A percentile compares a stretch with the other conserved stretches of the same genome.
Evolutionary conservation across 2,113 vertebrate genomes (phyloP).

Genomic region (Cricetomys ansorgei): DNA sequence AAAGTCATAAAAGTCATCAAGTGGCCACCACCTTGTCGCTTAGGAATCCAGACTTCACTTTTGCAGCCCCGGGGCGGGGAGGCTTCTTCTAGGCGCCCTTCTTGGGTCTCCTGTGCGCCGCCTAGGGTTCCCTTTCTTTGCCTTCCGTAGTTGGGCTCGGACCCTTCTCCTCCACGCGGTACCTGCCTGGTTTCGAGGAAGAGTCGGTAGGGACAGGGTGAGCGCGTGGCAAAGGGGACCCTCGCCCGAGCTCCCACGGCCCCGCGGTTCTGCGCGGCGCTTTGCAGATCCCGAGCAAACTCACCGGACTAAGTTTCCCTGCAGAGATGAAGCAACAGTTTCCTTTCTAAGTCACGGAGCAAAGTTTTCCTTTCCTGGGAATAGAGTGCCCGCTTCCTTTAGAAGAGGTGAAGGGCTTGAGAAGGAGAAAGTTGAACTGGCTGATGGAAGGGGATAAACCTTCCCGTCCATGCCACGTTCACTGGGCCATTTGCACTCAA

Average conservation of each 20-base stretch:
- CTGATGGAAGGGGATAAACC: background rate
- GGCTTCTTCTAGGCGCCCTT: background rate
- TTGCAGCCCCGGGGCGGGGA: slow-evolving; percentile 45
- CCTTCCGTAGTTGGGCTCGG: background rate
- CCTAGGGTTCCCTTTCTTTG: background rate
- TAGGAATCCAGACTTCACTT: slow-evolving; percentile 43
- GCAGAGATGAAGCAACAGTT: background rate
- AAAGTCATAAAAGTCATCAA: slow-evolving; percentile 59
- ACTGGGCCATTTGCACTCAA: background rate
- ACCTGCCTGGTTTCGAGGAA: background rate
- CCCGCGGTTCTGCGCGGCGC: background rate
- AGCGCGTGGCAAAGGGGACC: background rate
- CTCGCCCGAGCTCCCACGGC: background rate
- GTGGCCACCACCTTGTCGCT: slow-evolving; percentile 66
- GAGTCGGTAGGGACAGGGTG: background rate
- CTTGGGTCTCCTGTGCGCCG: background rate
- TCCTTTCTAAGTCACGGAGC: background rate
- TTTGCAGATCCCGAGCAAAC: background rate
- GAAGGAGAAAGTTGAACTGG: background rate
- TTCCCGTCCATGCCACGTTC: background rate
- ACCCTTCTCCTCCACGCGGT: background rate
- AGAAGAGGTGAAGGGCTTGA: background rate
- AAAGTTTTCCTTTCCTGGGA: background rate
- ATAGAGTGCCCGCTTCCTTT: background rate
- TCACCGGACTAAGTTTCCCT: background rate